Percentiles rank a stretch among this genome's conserved stretches.
phyloP scores from a whole-genome alignment of 2,797 vertebrate species.

The Phataginus tricuspis region DNA sequence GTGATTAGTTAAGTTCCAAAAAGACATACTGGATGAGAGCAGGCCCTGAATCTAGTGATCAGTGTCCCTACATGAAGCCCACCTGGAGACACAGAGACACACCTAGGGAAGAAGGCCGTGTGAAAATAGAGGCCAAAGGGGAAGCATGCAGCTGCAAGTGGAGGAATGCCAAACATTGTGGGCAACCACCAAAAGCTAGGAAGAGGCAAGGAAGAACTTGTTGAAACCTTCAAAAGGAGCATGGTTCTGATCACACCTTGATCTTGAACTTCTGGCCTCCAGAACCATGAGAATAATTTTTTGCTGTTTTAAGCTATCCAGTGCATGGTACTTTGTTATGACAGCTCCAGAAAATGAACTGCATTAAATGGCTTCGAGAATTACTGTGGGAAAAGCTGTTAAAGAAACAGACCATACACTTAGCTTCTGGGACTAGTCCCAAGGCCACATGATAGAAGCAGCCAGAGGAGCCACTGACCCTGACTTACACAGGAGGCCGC shows the following conservation, averaged over 20 bases:
- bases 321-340: neutral
- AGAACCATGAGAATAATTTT: neutral
- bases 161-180: neutral
- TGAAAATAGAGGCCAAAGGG: neutral
- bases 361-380: neutral
- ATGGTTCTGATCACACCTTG: neutral
- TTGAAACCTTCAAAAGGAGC: neutral
- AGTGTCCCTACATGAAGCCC: neutral
- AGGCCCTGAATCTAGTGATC: neutral
- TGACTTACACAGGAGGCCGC: neutral
- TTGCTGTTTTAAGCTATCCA: neutral
- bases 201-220: neutral
- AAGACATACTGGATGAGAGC: neutral
- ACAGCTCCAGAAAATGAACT: neutral
- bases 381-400: neutral
- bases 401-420: neutral
- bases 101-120: neutral
- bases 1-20: neutral
- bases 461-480: neutral
- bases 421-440: neutral
- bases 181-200: neutral
- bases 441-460: neutral
- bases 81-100: neutral
- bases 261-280: neutral
- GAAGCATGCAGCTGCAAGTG: neutral